These are phyloP conservation scores for Semnopithecus entellus DNA, from an alignment of 2,113 vertebrate species.

Conservation along the genomic window DNA sequence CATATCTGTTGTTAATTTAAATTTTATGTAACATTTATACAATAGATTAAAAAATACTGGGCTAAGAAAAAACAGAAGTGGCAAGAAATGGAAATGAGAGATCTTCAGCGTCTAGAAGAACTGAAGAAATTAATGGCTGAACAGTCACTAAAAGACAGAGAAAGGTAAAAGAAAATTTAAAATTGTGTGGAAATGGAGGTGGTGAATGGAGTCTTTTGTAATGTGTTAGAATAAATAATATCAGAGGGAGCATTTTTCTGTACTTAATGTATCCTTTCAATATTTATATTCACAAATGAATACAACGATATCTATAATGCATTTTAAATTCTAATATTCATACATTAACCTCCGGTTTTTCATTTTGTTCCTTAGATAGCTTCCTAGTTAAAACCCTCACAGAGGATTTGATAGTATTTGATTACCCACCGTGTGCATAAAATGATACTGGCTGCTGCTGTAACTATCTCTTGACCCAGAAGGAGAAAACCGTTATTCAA, in stretches of 20 bases:
- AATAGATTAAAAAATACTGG: conserved; percentile 91
- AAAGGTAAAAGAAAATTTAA: conserved; percentile 85
- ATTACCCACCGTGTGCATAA: not conserved
- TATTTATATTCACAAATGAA: conserved; percentile 37
- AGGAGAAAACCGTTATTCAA: conserved; percentile 46
- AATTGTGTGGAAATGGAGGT: not conserved
- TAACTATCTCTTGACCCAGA: conserved; percentile 50
- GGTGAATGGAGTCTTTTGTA: not conserved
- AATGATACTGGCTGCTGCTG: not conserved
- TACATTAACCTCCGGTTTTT: conserved; percentile 18
- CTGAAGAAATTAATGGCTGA: conserved; percentile 90
- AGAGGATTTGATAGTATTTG: conserved; percentile 14
- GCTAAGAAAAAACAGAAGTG: conserved; percentile 88
- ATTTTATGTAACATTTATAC: conserved; percentile 67
- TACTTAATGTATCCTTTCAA: not conserved
- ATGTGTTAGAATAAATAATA: conserved; percentile 24
- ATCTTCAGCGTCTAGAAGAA: conserved; percentile 86
- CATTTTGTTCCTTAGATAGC: conserved; percentile 1
- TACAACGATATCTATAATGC: conserved; percentile 7
- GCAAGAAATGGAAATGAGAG: conserved; percentile 86
- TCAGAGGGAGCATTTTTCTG: not conserved
- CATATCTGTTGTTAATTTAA: conserved; percentile 56
- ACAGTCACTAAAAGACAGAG: conserved; percentile 90
- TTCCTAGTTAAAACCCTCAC: conserved; percentile 31
- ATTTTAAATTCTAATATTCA: conserved; percentile 48